Base-by-base conservation (phyloP, 2,797 vertebrate species). In the Poeciliopsis gracilis region DNA sequence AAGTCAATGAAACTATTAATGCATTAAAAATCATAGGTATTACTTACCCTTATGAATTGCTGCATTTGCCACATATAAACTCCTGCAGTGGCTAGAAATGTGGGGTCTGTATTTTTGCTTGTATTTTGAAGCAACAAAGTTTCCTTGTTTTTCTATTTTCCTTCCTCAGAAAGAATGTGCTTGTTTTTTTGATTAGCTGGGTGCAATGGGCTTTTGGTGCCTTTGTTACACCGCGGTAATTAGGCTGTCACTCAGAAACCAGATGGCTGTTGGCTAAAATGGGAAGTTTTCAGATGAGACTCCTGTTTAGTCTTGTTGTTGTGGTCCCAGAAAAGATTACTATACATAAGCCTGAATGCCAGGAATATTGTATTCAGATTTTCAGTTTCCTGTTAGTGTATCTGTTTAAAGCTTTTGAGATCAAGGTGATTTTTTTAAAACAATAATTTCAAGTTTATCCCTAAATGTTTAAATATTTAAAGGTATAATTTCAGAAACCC, bases 231-330 rank as follows among this genome's bases (percentile, higher is more conserved):
- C 85, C 77, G 88, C 86, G 84, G 89, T 95, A 95, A 96, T 96
- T 95, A 95, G 91, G 90, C 93, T 95, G 96, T 95, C 95, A 95
- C 77, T 96, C 96, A 95, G 67, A 94, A 94, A 78, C 66, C 88
- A 89, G 90, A 92, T 86, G 90, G 91, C 91, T 91, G 83, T 77
- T 82, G 87, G 89, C 90, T 87, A 89, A 82, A 87, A 89, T 73
- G 51, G 77, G 84, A 89, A 88, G 84, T 88, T 92, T 90, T 89
- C 87, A 82, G 77, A 86, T 72, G 73, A 82, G 51, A 87, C 84
- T 81, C 36, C 72, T 86, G 79, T 86, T 90, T 80, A 36, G 66
- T 79, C 85, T 87, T 84, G 72, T 77, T 82, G 36, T 83, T 87
- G 51, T 77, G 53, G 70, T 43, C 77, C 81, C 45, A 72, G 25